Base-by-base conservation (phyloP, 2,888 invertebrate genomes). In the Tuta absoluta region DNA sequence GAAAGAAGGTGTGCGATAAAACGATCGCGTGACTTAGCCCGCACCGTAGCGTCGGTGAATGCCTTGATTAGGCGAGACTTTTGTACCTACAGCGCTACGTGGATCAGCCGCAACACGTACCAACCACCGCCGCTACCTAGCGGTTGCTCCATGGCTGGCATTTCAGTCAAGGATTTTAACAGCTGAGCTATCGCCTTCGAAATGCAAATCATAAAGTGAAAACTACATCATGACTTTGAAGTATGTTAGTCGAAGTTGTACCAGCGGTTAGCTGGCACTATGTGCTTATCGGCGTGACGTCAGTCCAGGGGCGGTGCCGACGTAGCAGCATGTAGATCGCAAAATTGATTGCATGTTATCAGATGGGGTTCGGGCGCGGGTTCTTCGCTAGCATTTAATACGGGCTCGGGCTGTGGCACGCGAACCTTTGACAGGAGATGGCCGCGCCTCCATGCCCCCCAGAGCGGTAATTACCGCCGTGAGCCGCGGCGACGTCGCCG, bases 301-400 rank as follows among this genome's bases (percentile, higher is more conserved):
- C 89, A 88, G 85, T 84, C 83, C 82, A 84, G 77, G 86, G 87
- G 87, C 85, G 87, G 87, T 84, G 89, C 87, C 87, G 86, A 86
- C 86, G 82, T 89, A 86, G 86, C 89, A 78, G 86, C 85, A 87
- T 90, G 89, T 89, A 91, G 91, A 91, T 91, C 87, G 91, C 91
- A 86, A 89, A 91, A 88, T 91, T 89, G 91, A 91, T 91, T 89
- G 91, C 90, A 89, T 86, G 89, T 82, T 90, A 91, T 91, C 91
- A 84, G 91, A 89, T 91, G 87, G 85, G 84, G 89, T 86, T 56
- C 33, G 56, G 84, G 89, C 87, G 86, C 87, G 89, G 87, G 86
- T 88, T 90, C 89, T 88, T 89, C 86, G 89, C 87, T 87, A 86
- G 87, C 89, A 85, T 91, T 90, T 90, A 89, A 89, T 88, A 86